phyloP scores from a whole-genome alignment of 1,140 invertebrate genomes.

The Octopus sinensis region DNA sequence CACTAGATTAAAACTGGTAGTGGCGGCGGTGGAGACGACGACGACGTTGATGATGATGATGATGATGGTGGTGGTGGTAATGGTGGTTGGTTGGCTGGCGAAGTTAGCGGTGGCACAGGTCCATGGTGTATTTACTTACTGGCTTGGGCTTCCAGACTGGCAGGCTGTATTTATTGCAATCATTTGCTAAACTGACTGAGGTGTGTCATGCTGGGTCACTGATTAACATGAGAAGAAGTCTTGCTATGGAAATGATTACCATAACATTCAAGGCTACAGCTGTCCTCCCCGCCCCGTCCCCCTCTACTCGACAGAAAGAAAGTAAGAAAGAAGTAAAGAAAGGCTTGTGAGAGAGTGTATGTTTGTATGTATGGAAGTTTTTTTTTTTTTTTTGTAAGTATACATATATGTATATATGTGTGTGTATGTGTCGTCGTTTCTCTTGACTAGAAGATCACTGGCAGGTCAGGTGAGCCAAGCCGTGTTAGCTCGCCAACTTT shows the following conservation, averaged over 20 bases:
- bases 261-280: not conserved
- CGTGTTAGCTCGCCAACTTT: not conserved
- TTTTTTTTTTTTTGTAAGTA: too few relatives aligned
- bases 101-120: too few relatives aligned
- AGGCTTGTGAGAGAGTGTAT: too few relatives aligned
- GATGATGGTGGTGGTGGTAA: too few relatives aligned
- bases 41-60: too few relatives aligned
- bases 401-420: not conserved
- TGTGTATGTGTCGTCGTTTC: not conserved
- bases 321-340: too few relatives aligned
- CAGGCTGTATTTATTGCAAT: constrained; percentile 6
- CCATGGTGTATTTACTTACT: too few relatives aligned
- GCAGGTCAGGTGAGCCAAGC: not conserved
- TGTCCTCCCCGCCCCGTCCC: not conserved
- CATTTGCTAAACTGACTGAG: not conserved
- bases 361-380: too few relatives aligned
- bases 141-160: too few relatives aligned
- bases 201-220: constrained; percentile 13
- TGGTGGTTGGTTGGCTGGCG: too few relatives aligned
- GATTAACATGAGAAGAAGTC: not conserved
- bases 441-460: not conserved
- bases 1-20: too few relatives aligned
- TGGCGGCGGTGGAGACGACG: too few relatives aligned
- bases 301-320: not conserved
- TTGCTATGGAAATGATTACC: not conserved